phyloP scores from a whole-genome alignment of 2,797 vertebrate species.

The Lindbergichthys nudifrons region DNA sequence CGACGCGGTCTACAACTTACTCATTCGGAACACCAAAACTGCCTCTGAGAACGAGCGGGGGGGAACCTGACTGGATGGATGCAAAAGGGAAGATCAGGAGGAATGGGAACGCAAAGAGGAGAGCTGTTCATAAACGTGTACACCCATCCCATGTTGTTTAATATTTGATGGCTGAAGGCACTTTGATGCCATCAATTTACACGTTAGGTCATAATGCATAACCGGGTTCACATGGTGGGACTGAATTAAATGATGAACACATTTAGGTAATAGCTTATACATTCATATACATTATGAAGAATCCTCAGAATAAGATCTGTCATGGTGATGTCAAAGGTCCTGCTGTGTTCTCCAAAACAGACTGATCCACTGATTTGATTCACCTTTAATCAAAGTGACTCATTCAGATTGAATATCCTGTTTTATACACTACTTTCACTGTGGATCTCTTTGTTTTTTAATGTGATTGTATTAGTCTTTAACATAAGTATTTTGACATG shows the following conservation, averaged over 20 bases:
- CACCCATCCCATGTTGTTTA: constrained; percentile 66
- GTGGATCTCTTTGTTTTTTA: background rate
- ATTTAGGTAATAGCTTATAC: constrained; percentile 55
- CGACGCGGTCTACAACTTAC: constrained; percentile 66
- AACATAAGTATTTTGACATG: background rate
- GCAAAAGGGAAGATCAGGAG: constrained; percentile 46
- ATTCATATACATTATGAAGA: constrained; percentile 37
- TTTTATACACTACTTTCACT: background rate
- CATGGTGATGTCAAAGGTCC: constrained; percentile 46
- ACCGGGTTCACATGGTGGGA: constrained; percentile 45
- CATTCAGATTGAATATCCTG: background rate
- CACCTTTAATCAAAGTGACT: background rate
- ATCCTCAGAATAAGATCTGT: constrained; percentile 20
- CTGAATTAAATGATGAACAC: constrained; percentile 55
- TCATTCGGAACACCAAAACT: constrained; percentile 74
- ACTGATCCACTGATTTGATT: constrained; percentile 5
- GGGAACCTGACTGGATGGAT: constrained; percentile 30
- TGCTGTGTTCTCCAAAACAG: background rate
- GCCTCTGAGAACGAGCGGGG: constrained; percentile 58
- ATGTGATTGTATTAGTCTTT: background rate
- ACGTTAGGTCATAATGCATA: constrained; percentile 64
- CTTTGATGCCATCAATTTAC: constrained; percentile 74
- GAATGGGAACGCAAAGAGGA: constrained; percentile 38
- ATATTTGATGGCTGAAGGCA: constrained; percentile 78
- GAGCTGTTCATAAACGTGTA: constrained; percentile 60